Evolutionary conservation across 2,797 vertebrate species (phyloP), one percentile per base, ranked within the genome.

Genomic region (Melanotaenia parkinsoni): DNA sequence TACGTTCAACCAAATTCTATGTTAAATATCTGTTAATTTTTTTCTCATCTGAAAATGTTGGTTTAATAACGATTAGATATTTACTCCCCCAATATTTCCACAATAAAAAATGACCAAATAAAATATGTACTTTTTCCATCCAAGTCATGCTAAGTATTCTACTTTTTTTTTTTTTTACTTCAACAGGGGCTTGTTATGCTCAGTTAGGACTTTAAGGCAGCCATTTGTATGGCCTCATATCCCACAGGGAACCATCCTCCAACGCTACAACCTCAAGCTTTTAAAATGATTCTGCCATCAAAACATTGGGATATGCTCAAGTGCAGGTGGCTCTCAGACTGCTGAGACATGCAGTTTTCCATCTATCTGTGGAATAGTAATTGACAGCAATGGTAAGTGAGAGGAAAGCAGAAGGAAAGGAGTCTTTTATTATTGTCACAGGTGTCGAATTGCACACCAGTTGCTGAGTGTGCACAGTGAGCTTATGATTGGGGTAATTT

Each of bases 281-380:
- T 85, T 82, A 67, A 76, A 67, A 77, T 77, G 79, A 88, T 88
- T 86, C 84, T 82, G 70, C 74, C 82, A 86, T 88, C 82, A 88
- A 90, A 88, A 70, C 75, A 72, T 74, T 37, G 72, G 72, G 78
- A 86, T 80, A 81, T 76, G 72, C 77, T 85, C n/a, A 69, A 83
- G 60, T 51, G 61, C 67, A 64, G 73, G 59, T 83, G 70, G 76
- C 64, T 76, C 65, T 79, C 70, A 84, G 87, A 89, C 77, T 88
- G 90, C 90, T 93, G 85, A 92, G 77, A 73, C 68, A 69, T 71
- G 81, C 86, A 86, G 43, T 89, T 91, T 89, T 81, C 79, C 61
- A 68, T 74, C 72, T 64, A 73, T 76, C 70, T 67, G 62, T 61
- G 58, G 72, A 70, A 47, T 53, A 37, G 79, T 90, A 93, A 92